Base-by-base conservation (phyloP, 2,888 invertebrate genomes). In the Dromius quadrimaculatus region DNA sequence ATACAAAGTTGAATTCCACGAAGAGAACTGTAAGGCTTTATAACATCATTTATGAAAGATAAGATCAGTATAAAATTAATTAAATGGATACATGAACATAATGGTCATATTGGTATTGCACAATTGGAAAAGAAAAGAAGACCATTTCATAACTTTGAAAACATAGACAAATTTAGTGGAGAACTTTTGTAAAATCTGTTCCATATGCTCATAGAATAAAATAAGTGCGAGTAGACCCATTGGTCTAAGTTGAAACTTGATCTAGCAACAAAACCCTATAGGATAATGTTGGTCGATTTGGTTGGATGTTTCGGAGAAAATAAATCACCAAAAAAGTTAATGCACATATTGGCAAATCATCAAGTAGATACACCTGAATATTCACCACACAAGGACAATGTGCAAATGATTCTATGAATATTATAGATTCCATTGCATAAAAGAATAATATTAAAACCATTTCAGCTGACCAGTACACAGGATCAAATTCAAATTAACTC, bases 391-490 rank as follows among this genome's bases (percentile, higher is more conserved):
- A 62, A 45, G 66, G 65, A 1, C 73, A 74, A 70, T 22, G 57
- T 47, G 43, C 72, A 47, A 73, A 38, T 47, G 74, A 76, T 41
- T 76, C 74, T 62, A 74, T 75, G 41, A 75, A 74, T 41, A 13
- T 76, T 63, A 71, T 75, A 9, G 62, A 75, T 54, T 69, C 72
- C 22, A 66, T 74, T 32, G 17, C 70, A 66, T 71, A 75, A 50
- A 72, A 74, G 20, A 71, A 72, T 15, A 72, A 41, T 20, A 75
- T 76, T 45, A 63, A 72, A 70, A 72, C 71, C 15, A 19, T 76
- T 41, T 64, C 75, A 17, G 71, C 74, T n/a, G 75, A 76, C 61
- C 75, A 76, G 63, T 76, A 75, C 63, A 54, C 74, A 22, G 75
- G 74, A 15, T 71, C 75, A 36, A 76, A 74, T 47, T 76, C 76